Evolutionary conservation across 2,888 invertebrate genomes (phyloP).

Genomic region (Drosophila atripex): DNA sequence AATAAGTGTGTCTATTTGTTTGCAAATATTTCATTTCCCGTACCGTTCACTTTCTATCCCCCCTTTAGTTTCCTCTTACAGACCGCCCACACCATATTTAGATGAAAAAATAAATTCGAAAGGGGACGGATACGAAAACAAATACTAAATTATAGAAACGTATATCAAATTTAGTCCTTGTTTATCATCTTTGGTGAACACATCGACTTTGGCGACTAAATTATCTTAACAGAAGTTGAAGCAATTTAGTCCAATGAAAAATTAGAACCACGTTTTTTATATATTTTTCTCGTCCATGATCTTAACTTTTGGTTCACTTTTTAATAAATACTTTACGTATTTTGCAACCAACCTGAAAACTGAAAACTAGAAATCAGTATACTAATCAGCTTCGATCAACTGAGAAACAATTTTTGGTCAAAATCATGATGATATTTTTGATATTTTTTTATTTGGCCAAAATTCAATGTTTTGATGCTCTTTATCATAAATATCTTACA

Average conservation of each 20-base stretch:
- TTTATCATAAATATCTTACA: no score
- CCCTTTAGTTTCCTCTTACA: not conserved
- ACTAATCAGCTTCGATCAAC: no score
- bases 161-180: conserved; percentile 28
- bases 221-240: no score
- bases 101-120: conserved; percentile 1
- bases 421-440: no score
- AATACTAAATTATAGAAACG: conserved; percentile 34
- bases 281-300: no score
- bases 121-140: conserved; percentile 19
- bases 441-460: no score
- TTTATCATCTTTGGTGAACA: conserved; percentile 2
- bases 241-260: not conserved
- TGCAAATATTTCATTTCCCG: conserved; percentile 79
- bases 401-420: no score
- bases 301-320: no score
- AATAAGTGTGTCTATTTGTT: conserved; percentile 80
- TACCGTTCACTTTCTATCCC: conserved; percentile 53
- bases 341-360: no score
- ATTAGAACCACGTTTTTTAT: not conserved
- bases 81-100: conserved; percentile 1
- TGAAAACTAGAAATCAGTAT: no score
- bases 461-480: no score
- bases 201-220: not conserved
- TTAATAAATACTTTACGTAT: no score